Evolutionary conservation across 1,140 invertebrate species (phyloP).

Genomic region (Bombus waltoni): DNA sequence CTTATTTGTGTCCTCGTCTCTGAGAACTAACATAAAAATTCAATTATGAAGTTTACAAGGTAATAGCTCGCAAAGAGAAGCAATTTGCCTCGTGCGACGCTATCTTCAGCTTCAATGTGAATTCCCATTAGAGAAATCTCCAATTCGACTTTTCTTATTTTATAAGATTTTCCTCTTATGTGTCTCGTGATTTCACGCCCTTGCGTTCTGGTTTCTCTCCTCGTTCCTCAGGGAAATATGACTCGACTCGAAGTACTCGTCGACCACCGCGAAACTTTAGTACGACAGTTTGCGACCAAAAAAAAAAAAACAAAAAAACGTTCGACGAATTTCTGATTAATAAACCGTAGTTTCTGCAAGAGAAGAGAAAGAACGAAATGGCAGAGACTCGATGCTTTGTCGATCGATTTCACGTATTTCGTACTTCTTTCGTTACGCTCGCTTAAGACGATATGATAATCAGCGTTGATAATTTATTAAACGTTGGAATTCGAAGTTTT

Average conservation of each 20-base stretch:
- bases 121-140: conserved; percentile 64
- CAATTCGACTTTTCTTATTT: conserved; percentile 64
- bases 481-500: background rate
- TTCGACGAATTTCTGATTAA: conserved; percentile 74
- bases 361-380: background rate
- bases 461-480: background rate
- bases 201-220: conserved; percentile 63
- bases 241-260: conserved; percentile 72
- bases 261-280: conserved; percentile 75
- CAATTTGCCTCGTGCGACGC: conserved; percentile 8
- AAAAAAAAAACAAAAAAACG: conserved; percentile 53
- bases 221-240: conserved; percentile 78
- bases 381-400: conserved; percentile 1
- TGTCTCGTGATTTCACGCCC: conserved; percentile 54
- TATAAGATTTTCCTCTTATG: conserved; percentile 60
- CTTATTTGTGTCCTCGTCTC: no score
- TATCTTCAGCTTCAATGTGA: conserved; percentile 61
- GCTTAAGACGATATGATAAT: background rate
- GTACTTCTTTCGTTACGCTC: background rate
- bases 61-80: background rate
- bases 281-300: conserved; percentile 69
- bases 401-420: conserved; percentile 19
- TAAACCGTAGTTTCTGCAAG: conserved; percentile 17
- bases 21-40: background rate
- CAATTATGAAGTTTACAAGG: background rate